phyloP scores from a whole-genome alignment of 2,113 vertebrate genomes.

The Pogona vitticeps region DNA sequence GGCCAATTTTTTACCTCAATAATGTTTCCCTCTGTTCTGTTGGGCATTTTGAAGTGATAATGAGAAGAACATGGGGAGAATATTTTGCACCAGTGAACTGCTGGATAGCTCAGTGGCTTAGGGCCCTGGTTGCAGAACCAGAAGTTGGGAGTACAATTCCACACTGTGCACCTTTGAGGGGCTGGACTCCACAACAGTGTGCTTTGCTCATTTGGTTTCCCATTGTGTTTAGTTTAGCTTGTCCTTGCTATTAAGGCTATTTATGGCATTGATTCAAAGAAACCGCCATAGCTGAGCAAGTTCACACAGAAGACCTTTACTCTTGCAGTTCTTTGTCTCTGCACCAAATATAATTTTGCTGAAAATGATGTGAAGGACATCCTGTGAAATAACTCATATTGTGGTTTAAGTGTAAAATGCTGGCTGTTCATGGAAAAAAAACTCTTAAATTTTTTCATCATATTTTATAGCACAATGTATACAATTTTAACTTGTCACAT shows the following conservation, averaged over 20 bases:
- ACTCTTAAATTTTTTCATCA: slow-evolving; percentile 18
- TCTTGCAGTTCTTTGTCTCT: background rate
- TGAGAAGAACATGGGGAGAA: no score
- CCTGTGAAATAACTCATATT: background rate
- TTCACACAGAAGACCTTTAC: background rate
- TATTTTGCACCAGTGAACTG: no score
- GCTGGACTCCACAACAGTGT: no score
- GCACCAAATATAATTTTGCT: background rate
- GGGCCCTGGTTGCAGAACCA: no score
- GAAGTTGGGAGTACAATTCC: no score
- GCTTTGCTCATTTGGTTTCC: no score
- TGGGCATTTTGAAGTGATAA: no score
- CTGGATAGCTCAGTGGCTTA: no score
- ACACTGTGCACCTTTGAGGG: no score
- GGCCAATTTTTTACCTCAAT: no score
- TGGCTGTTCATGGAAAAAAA: slow-evolving; percentile 32
- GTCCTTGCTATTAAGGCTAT: background rate
- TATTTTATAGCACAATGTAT: slow-evolving; percentile 43
- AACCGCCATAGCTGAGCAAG: background rate
- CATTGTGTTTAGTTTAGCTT: background rate
- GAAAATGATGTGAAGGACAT: background rate
- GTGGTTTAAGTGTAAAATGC: slow-evolving; percentile 40
- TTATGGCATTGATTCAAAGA: background rate
- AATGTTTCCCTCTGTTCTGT: no score
- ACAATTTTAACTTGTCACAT: slow-evolving; percentile 64